Conservation (phyloP, 2,113 vertebrate species). For the Protomyctophum bolini region DNA sequence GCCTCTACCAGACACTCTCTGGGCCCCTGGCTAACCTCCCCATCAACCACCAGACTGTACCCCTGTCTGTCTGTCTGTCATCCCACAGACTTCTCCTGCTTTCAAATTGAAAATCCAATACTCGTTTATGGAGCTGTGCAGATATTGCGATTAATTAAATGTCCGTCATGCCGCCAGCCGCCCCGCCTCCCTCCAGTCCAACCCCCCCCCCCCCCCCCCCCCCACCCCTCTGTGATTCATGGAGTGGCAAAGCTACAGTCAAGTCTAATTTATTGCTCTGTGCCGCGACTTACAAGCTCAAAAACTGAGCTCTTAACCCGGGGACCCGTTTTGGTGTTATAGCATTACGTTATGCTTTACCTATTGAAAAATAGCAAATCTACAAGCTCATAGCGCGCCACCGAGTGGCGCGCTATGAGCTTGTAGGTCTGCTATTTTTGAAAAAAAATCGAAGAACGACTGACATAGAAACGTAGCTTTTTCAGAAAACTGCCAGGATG, state of each 20-base stretch:
- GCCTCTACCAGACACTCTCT: not conserved
- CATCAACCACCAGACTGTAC: slow-evolving; percentile 33
- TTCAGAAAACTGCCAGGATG: no score
- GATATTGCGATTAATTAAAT: slow-evolving; percentile 65
- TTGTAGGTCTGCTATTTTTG: no score
- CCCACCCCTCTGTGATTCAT: slow-evolving; percentile 30
- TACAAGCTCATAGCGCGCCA: no score
- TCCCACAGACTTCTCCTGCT: slow-evolving; percentile 27
- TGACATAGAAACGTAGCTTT: no score
- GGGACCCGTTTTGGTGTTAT: no score
- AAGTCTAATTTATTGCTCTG: slow-evolving; percentile 49
- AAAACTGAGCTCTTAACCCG: no score
- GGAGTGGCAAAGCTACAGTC: slow-evolving; percentile 42
- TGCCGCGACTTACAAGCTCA: no score
- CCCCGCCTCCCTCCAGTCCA: slow-evolving; percentile 2
- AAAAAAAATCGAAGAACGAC: no score
- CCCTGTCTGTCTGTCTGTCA: no score
- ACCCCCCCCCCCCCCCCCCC: not conserved
- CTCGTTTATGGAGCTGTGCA: slow-evolving; percentile 51
- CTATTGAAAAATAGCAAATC: no score
- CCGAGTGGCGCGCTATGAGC: no score
- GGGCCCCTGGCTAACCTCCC: slow-evolving; percentile 23
- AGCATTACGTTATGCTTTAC: no score
- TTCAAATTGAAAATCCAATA: slow-evolving; percentile 65
- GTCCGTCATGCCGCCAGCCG: slow-evolving; percentile 47